Conservation (phyloP, 23 tunicate species). For the Corella eumyota region DNA sequence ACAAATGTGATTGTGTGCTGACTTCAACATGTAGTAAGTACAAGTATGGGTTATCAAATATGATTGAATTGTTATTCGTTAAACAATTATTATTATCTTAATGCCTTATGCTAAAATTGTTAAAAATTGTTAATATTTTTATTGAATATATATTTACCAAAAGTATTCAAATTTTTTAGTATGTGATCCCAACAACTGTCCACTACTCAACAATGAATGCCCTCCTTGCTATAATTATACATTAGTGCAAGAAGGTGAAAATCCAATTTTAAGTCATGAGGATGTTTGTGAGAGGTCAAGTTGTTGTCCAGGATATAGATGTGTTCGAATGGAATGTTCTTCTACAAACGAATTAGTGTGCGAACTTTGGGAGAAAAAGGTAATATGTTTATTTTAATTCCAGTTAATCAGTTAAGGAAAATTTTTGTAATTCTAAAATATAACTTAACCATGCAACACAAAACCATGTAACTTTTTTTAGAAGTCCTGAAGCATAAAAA, state of each 20-base stretch:
- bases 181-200: neutral
- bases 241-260: too few species aligned
- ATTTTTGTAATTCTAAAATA: too few species aligned
- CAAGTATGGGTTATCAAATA: too few species aligned
- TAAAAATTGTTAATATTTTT: neutral
- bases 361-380: slow-evolving; percentile 5
- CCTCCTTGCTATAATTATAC: neutral
- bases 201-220: neutral
- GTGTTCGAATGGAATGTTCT: neutral
- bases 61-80: neutral
- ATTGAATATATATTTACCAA: too few species aligned
- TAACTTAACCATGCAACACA: too few species aligned
- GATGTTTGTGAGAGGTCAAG: neutral
- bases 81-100: neutral
- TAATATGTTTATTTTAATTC: too few species aligned
- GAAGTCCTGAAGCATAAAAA: too few species aligned
- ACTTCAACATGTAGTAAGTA: slow-evolving; percentile 4
- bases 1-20: slow-evolving; percentile 3
- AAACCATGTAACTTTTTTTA: too few species aligned
- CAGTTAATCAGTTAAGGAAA: too few species aligned
- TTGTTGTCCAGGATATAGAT: neutral
- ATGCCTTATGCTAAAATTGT: neutral
- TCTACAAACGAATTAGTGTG: too few species aligned
- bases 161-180: neutral
- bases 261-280: neutral